Evolutionary conservation across 2,888 invertebrate species (phyloP), one percentile per base, ranked within the genome.

Genomic region (Pycnomerus fuliginosus): DNA sequence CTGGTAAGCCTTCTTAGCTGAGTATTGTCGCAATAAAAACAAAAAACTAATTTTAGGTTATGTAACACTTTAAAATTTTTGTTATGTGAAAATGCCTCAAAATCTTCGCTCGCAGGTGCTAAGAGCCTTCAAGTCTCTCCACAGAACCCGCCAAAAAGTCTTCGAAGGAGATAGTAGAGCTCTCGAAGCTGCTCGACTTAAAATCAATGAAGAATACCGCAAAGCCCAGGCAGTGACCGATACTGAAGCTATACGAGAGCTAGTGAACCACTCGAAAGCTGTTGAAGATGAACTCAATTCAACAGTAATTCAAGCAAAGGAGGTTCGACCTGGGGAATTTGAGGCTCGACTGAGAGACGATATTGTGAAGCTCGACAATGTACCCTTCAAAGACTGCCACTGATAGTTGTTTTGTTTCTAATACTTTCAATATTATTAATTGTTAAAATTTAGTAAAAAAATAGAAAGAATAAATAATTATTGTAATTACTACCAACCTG

Each of bases 171-270:
- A 90, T 66, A 59, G 71, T 8, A 67, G 63, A 45, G 84, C 88
- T 0, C 70, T 89, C 25, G 60, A 65, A 46, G 83, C 80, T 51
- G 80, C 80, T 1, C 77, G 89, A 58, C 56, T 72, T n/a, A 83
- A 81, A 74, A 88, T 91, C 45, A 90, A 90, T 69, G 80, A 83
- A 33, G 85, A 85, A 62, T 91, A 81, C 69, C 76, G 70, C 51
- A 85, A 85, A 67, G 80, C 86, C 65, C 83, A 79, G 64, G 61
- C 76, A 61, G 74, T 86, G 12, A 71, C 71, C 2, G 79, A 87
- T 62, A 66, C 69, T 45, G 72, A 72, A 8, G 74, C 82, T 50
- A 83, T 90, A 42, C 69, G 75, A 62, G 82, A 85, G 72, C 85
- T 87, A 71, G 67, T 89, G 3, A 77, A 82, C 64, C 77, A 83